Evolutionary conservation across 2,888 invertebrate species (phyloP), one percentile per base, ranked within the genome.

Genomic region (Ichneumon xanthorius): DNA sequence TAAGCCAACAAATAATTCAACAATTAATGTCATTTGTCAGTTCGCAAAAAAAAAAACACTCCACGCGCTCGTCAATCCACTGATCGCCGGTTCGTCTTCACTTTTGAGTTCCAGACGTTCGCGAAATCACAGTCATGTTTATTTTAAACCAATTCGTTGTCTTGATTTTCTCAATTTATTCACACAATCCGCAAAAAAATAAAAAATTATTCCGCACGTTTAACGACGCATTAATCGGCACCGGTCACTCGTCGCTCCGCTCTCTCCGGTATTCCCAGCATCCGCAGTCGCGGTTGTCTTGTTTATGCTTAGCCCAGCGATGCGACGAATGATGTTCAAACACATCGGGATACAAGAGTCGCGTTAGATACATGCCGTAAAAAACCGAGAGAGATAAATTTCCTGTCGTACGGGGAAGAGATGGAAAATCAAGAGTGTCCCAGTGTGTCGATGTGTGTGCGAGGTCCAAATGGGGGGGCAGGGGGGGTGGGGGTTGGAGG

Each of bases 221-320:
- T 2, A 37, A 19, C 72, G 6, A 40, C 22, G 11, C 19, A 26
- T 58, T 26, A 22, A 40, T 58, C 58, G 22, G 40, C 55, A 72
- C 55, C 19, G n/a, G 11, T 55, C 71, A 71, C 53, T 45, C n/a
- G 33, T 55, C 33, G 50, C 16, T n/a, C n/a, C 14, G 37, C n/a
- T 53, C 53, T n/a, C 53, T n/a, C 19, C 22, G 19, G 2, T 73
- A 58, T 73, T 61, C 58, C 30, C 40, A 58, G 73, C 73, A 58
- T 61, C 45, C 22, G 26, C 45, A 40, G 40, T 55, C n/a, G 7
- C 26, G 40, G 22, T 73, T 80, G 80, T 80, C 80, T 79, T 82
- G 82, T 85, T 85, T 85, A 77, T 82, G 55, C 65, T 58, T n/a
- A 55, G 65, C 72, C 65, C 11, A 19, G 55, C 55, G 22, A 22